Evolutionary conservation across 2,797 vertebrate genomes (phyloP).

Genomic region (Danio choprae): DNA sequence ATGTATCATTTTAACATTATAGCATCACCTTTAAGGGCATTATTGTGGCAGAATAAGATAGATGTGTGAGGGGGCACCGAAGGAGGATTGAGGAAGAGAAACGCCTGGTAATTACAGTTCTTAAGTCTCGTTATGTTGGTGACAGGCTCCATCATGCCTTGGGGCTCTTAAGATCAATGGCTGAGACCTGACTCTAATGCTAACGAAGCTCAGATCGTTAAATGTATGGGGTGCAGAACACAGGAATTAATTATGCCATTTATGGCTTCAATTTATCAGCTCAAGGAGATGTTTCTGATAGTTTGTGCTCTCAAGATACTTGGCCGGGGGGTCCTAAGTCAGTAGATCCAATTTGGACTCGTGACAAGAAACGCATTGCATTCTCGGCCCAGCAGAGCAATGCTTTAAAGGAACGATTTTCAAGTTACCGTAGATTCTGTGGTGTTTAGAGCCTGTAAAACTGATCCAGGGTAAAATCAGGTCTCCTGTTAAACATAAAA

Average conservation of each 20-base stretch:
- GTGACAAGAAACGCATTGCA: neutral
- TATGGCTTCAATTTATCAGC: slow-evolving; percentile 77
- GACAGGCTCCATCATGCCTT: slow-evolving; percentile 70
- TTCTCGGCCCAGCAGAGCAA: slow-evolving; percentile 13
- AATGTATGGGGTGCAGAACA: slow-evolving; percentile 73
- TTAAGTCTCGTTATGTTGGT: slow-evolving; percentile 66
- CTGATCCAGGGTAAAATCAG: slow-evolving; percentile 6
- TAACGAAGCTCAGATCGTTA: slow-evolving; percentile 75
- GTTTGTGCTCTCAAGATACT: neutral
- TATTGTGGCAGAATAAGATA: slow-evolving; percentile 41
- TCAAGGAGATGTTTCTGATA: slow-evolving; percentile 56
- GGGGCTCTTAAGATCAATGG: slow-evolving; percentile 72
- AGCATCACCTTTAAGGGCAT: neutral
- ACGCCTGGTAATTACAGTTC: slow-evolving; percentile 62
- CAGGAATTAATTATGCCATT: slow-evolving; percentile 76
- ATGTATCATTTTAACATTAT: neutral
- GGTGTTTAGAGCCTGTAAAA: neutral
- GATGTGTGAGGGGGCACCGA: slow-evolving; percentile 5
- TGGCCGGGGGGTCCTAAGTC: slow-evolving; percentile 25
- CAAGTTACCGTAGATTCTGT: neutral
- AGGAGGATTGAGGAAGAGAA: slow-evolving; percentile 43
- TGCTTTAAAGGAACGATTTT: slow-evolving; percentile 10
- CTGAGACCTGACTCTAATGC: slow-evolving; percentile 73
- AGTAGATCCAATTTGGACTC: slow-evolving; percentile 26
- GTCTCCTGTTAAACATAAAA: slow-evolving; percentile 22